Evolutionary conservation across 2,888 invertebrate species (phyloP), one percentile per base, ranked within the genome.

Genomic region (Dexiosoma caninum): DNA sequence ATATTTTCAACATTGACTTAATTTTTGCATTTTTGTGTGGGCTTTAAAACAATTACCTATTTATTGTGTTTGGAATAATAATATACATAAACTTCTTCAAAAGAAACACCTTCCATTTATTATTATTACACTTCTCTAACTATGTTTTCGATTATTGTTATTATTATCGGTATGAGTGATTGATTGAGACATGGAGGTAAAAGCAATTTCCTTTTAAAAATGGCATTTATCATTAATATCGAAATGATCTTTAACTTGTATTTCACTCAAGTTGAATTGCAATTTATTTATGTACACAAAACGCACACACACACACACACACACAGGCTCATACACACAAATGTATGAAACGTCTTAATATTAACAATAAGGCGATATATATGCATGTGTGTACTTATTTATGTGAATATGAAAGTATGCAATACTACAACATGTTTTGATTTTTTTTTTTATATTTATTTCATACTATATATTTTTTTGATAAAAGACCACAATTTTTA

Each of bases 241-340:
- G 49, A 74, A 53, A 62, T 76, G 60, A 59, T 75, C 59, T 76
- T 76, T 59, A 76, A 71, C 66, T 80, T 66, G 66, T 80, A 66
- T 75, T 80, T 80, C 70, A 75, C 66, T 66, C 51, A 80, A 57
- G 27, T 42, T 16, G 16, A 77, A 70, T 71, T 78, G 77, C 77
- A 71, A 60, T 67, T 75, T 67, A 59, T 66, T 57, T 64, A 37
- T 66, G 46, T 57, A 16, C 51, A 59, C 44, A 51, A 19, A 19
- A 40, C 2, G 10, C 16, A 23, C 32, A 53, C 69, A 37, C 49
- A 62, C 21, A 59, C n/a, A 21, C n/a, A 19, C 23, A 42, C 19
- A 62, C 9, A 32, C 7, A 40, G 4, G 10, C 16, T 19, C 32
- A 53, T 74, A 37, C 49, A 62, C 21, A 59, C n/a, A 21, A 32